Evolutionary conservation across 2,888 invertebrate species (phyloP).

Genomic region (Leucozona laternaria): DNA sequence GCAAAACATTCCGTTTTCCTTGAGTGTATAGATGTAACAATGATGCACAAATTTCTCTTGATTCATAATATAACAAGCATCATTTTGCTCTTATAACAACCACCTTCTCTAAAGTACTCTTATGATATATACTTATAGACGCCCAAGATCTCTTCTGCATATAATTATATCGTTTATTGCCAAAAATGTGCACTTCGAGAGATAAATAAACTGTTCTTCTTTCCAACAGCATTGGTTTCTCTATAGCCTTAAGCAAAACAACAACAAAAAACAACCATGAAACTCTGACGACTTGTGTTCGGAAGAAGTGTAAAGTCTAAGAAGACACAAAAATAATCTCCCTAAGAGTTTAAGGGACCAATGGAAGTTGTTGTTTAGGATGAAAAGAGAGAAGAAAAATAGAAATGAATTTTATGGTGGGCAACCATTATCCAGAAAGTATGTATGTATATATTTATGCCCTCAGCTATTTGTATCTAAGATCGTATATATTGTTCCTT

Average conservation of each 20-base stretch:
- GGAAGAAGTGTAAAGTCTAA: conserved; percentile 45
- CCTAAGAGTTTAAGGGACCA: not conserved
- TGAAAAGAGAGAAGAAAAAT: not conserved
- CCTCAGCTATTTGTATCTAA: not conserved
- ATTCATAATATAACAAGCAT: conserved; percentile 48
- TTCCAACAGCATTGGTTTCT: conserved; percentile 4
- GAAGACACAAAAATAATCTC: too few relatives aligned
- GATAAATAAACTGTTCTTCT: conserved; percentile 58
- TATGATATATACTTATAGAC: not conserved
- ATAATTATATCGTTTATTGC: conserved; percentile 73
- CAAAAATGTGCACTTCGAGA: conserved; percentile 61
- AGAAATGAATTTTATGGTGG: conserved; percentile 59
- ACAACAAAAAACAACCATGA: not conserved
- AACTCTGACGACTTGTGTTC: conserved; percentile 28
- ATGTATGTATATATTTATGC: conserved; percentile 25
- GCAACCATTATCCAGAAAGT: conserved; percentile 52
- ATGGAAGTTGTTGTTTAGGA: not conserved
- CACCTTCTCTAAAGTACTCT: not conserved
- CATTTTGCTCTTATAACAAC: conserved; percentile 26
- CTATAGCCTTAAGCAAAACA: conserved; percentile 2
- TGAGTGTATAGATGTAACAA: conserved; percentile 55
- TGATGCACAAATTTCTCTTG: conserved; percentile 47
- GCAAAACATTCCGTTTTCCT: conserved; percentile 13
- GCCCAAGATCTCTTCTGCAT: conserved; percentile 43
- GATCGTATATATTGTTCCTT: not conserved